phyloP scores from a whole-genome alignment of 2,888 invertebrate genomes.

The Xanthorhoe spadicearia region DNA sequence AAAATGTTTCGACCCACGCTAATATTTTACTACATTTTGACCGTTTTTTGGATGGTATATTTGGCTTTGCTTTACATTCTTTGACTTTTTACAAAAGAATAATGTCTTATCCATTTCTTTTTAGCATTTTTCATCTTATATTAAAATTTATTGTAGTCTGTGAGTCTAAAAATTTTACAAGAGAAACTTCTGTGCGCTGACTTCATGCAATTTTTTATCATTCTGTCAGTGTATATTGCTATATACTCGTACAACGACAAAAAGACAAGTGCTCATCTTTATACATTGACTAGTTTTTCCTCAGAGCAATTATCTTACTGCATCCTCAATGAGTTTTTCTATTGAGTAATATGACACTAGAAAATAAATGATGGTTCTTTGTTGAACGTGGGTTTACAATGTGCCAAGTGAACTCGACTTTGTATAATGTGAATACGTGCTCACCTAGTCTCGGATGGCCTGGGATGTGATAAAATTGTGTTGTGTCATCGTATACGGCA shows the following conservation, averaged over 20 bases:
- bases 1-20: conserved; percentile 68
- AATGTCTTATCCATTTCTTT: conserved; percentile 4
- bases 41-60: conserved; percentile 54
- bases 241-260: too few relatives aligned
- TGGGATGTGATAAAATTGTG: conserved; percentile 36
- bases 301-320: too few relatives aligned
- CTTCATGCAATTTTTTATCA: too few relatives aligned
- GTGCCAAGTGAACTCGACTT: background rate
- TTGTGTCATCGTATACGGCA: conserved; percentile 41
- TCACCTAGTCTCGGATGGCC: conserved; percentile 4
- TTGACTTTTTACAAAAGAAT: conserved; percentile 6
- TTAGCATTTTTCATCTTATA: background rate
- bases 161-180: background rate
- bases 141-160: background rate
- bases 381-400: background rate
- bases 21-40: conserved; percentile 67
- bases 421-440: conserved; percentile 8
- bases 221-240: too few relatives aligned
- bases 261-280: too few relatives aligned
- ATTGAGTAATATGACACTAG: background rate
- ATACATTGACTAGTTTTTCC: too few relatives aligned
- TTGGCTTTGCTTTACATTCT: conserved; percentile 17
- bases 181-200: background rate
- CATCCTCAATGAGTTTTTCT: background rate
- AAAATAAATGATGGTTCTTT: background rate